Evolutionary conservation across 1,140 invertebrate species (phyloP), one percentile per base, ranked within the genome.

Genomic region (Epicauta chinensis): DNA sequence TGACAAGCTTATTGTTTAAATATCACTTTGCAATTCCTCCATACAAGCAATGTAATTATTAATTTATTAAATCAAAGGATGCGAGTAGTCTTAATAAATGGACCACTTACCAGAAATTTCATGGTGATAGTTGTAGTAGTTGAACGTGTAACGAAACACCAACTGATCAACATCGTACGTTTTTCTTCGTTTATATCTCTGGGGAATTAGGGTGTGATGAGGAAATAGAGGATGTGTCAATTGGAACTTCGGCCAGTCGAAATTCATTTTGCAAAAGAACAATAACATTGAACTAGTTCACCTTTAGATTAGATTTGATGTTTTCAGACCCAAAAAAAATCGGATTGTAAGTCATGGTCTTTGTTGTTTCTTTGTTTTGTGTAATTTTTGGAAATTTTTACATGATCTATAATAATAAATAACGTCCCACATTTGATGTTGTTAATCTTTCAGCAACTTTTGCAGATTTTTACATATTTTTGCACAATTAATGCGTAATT

Each of bases 71-170:
- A n/a, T n/a, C n/a, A n/a, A n/a, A n/a, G n/a, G n/a, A n/a, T n/a
- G n/a, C 30, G 37, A 47, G 30, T 38, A 38, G n/a, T 16, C 38
- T 13, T 37, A 23, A 47, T 37, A 29, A 37, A 34, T 37, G 38
- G 16, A 34, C 38, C 45, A 47, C 45, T 47, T 47, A 47, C 45
- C 45, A 47, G 45, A 47, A 47, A 34, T 47, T 47, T 47, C 45
- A 47, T 47, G 36, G 31, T 46, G 16, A 16, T 46, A 35, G 31
- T 46, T 23, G 23, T 46, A 12, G 13, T 46, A 35, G 31, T 46
- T 23, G 23, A 17, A 47, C 38, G 36, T 23, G 31, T 37, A 37
- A 37, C 38, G 32, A 30, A 47, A 38, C 16, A 36, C 37, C 12
- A 37, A 47, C 16, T 38, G 38, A 34, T 47, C 32, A 29, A 38